phyloP scores from a whole-genome alignment of 30 jellyfish, hydroid and myxozoan species.

The Aurelia sp. region DNA sequence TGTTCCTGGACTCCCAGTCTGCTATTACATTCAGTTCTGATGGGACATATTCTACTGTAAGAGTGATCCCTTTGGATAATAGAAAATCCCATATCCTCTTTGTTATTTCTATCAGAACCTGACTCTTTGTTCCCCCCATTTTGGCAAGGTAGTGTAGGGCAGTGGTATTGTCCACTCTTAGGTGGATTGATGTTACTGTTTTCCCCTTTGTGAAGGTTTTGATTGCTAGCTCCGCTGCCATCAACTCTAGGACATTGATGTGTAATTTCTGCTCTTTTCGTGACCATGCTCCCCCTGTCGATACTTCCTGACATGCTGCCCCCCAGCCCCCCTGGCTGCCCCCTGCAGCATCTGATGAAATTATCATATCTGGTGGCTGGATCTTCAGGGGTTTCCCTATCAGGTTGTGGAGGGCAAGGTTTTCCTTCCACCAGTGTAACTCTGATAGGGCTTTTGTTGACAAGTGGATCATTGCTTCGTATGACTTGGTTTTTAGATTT shows the following conservation, averaged over 20 bases:
- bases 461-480: neutral
- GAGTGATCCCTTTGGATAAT: slow-evolving; percentile 46
- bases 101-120: neutral
- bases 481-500: slow-evolving; percentile 25
- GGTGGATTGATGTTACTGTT: no score
- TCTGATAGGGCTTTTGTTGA: neutral
- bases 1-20: slow-evolving; percentile 15
- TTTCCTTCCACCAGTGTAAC: slow-evolving; percentile 36
- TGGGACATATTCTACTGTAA: slow-evolving; percentile 60
- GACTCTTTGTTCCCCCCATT: slow-evolving; percentile 4
- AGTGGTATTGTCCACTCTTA: neutral
- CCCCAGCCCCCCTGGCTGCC: slow-evolving; percentile 10
- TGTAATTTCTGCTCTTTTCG: neutral
- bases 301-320: neutral
- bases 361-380: neutral
- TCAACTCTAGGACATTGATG: slow-evolving; percentile 6
- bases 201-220: no score
- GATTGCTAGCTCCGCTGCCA: no score
- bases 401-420: slow-evolving; percentile 7
- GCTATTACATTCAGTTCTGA: slow-evolving; percentile 6
- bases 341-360: slow-evolving; percentile 28
- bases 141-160: neutral
- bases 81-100: slow-evolving; percentile 29
- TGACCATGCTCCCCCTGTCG: slow-evolving; percentile 31
- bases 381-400: neutral